Evolutionary conservation across 2,888 invertebrate species (phyloP), one percentile per base, ranked within the genome.

Genomic region (Athripsodes cinereus): DNA sequence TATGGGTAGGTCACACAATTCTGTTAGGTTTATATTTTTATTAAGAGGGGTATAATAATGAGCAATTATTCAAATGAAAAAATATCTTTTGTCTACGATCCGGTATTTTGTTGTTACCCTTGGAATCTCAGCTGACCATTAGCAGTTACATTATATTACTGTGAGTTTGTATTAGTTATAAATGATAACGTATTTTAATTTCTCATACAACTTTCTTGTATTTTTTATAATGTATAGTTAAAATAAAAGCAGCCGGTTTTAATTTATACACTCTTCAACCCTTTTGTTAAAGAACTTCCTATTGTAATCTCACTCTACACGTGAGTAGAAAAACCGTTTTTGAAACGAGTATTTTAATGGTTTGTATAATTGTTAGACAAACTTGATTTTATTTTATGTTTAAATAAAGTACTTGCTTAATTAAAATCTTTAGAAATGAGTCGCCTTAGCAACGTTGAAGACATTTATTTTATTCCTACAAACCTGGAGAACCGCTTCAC

Each of bases 11-110:
- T 3, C n/a, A n/a, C 10, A 26, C 26, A 26, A 26, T 26, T 26
- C 26, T 26, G 26, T 10, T n/a, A 10, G 26, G 26, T 10, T 26
- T 20, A n/a, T 40, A 40, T 13, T 40, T 40, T n/a, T n/a, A n/a
- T n/a, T 40, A 26, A 34, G 48, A 50, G 55, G 59, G 73, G 71
- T 70, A 74, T 77, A 76, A n/a, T n/a, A 77, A 78, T 78, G 78
- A 76, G 74, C 74, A 76, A 77, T 76, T 76, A 77, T 76, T 76
- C 69, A 76, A 76, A 78, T 76, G 62, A 60, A 58, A n/a, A n/a
- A n/a, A 60, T 20, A 16, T 35, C 49, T 50, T 51, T 62, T 62
- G 62, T 60, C 62, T 60, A 53, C 53, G 20, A 53, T 57, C 62
- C 59, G 55, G 59, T 57, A 59, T 53, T 31, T 40, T 40, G 16